A percentile compares a stretch with the other conserved stretches of the same genome.
These are phyloP conservation scores for Drosophila melanogaster DNA, from an alignment of 1,140 invertebrate genomes.

Conservation along the genomic window Release_6_plus_ISO1_MT NC_004354.4:6188001-6188500, in stretches of 20 bases:
- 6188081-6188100: neutral
- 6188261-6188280: constrained; percentile 7
- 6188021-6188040: constrained; percentile 19
- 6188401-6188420: too few species aligned
- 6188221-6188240: constrained; percentile 18
- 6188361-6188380: too few species aligned
- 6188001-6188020: constrained; percentile 29
- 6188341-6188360: too few species aligned
- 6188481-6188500: neutral
- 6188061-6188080: neutral
- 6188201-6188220: constrained; percentile 31
- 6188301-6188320: neutral
- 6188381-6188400: too few species aligned
- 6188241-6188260: neutral
- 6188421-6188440: too few species aligned
- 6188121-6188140: constrained; percentile 31
- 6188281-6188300: neutral
- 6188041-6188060: constrained; percentile 7
- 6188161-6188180: neutral
- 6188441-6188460: neutral
- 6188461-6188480: neutral
- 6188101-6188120: neutral
- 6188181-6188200: neutral
- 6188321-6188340: neutral
- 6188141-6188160: constrained; percentile 10